Base-by-base conservation (phyloP, 1,140 invertebrate species). In the Bombus cullumanus region DNA sequence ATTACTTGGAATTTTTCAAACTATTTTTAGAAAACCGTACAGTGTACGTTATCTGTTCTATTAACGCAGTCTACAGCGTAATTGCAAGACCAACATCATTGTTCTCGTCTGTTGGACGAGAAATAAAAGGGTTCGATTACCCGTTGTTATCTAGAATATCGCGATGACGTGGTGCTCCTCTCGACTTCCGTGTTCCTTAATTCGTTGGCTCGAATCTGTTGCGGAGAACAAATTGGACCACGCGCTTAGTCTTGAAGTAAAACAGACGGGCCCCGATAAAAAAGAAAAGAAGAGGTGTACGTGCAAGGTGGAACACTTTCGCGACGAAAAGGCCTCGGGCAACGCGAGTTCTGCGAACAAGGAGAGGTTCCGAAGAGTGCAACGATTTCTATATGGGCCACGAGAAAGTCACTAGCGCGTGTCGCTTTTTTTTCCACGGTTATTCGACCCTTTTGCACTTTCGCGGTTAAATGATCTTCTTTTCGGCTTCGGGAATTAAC, bases 321-420 rank as follows among this genome's bases (percentile, higher is more conserved):
- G 78, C 66, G 78, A 80, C 43, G 78, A 80, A 68, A 79, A 79
- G 64, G 78, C 78, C 78, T n/a, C 62, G 64, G 66, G 78, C 64
- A 47, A 80, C 78, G 43, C 66, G 64, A 69, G 78, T 80, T 80
- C 78, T 80, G 41, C 43, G 78, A 80, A 80, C 64, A 66, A 80
- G 78, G 43, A 80, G 78, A 80, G 64, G 78, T 34, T 69, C 31
- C 25, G 88, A 90, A 81, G 90, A 88, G 89, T 92, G 84, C 87
- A 84, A 75, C 81, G 77, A 87, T 87, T 90, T 88, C 89, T 91
- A 94, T 93, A 92, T 94, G 91, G 93, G 93, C 92, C 93, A 94
- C 90, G 93, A 92, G 93, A 94, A 94, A 94, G 93, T 93, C 91
- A 86, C 88, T 88, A 86, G 88, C 87, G 88, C 89, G 89, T 90